These are phyloP conservation scores for Myotis daubentonii DNA, from an alignment of 2,797 vertebrate genomes.

Conservation along the genomic window DNA sequence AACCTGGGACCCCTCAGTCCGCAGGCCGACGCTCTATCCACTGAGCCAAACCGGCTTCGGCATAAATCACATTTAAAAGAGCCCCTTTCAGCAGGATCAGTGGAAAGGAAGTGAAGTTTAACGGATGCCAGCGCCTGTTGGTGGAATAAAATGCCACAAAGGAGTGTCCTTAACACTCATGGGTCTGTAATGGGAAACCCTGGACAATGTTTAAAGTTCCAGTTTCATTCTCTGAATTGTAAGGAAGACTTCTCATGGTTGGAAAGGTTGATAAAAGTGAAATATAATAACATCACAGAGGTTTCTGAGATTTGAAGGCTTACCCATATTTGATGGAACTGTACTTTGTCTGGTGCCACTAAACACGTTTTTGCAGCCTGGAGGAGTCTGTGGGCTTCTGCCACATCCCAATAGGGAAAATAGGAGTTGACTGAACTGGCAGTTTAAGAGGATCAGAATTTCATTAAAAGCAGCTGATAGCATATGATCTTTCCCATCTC, in stretches of 20 bases:
- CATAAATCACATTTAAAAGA: background rate
- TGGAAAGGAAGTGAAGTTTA: background rate
- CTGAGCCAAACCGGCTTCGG: too few relatives aligned
- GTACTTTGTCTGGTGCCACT: background rate
- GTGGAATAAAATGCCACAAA: background rate
- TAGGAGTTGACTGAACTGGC: background rate
- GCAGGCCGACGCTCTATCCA: too few relatives aligned
- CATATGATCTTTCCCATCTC: background rate
- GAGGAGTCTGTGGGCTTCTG: background rate
- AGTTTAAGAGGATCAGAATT: slow-evolving; percentile 53
- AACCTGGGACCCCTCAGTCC: too few relatives aligned
- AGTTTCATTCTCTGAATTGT: slow-evolving; percentile 1
- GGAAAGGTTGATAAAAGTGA: slow-evolving; percentile 59
- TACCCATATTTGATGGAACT: slow-evolving; percentile 36
- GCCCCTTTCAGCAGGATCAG: background rate
- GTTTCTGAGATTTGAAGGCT: slow-evolving; percentile 55
- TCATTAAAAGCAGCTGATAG: slow-evolving; percentile 56
- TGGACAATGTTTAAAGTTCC: background rate
- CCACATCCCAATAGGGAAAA: background rate
- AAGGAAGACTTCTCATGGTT: slow-evolving; percentile 13
- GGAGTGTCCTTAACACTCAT: background rate
- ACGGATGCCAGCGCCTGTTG: background rate
- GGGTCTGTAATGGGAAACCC: background rate
- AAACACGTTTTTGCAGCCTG: background rate
- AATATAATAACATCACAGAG: background rate